A percentile compares a stretch with the other conserved stretches of the same genome.
These are phyloP conservation scores for Lepisosteus osseus DNA, from an alignment of 2,113 vertebrate species.

Conservation along the genomic window DNA sequence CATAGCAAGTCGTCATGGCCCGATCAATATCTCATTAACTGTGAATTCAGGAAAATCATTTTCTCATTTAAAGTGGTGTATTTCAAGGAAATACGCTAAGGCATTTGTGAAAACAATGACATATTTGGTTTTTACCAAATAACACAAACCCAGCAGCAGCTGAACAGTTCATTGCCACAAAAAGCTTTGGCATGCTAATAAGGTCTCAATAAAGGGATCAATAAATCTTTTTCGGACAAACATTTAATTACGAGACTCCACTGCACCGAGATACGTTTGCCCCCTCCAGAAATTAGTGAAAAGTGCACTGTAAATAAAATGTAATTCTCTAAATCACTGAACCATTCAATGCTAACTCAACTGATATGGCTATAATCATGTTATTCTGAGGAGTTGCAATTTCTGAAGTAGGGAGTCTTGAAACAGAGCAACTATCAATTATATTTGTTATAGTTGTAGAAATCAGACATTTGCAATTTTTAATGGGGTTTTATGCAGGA, in stretches of 20 bases:
- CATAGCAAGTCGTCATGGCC: conserved; percentile 3
- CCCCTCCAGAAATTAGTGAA: conserved; percentile 13
- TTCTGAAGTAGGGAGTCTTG: background rate
- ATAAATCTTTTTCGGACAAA: conserved; percentile 12
- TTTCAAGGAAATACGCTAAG: conserved; percentile 3
- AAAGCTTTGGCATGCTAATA: conserved; percentile 2
- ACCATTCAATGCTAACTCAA: background rate
- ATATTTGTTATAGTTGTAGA: background rate
- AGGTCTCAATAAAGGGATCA: conserved; percentile 12
- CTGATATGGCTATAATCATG: conserved; percentile 1
- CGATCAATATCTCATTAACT: conserved; percentile 21
- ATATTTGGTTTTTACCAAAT: conserved; percentile 6
- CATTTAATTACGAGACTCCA: conserved; percentile 19
- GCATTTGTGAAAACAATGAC: background rate
- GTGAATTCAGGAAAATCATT: conserved; percentile 4
- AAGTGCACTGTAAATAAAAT: conserved; percentile 20
- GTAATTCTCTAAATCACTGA: conserved; percentile 6
- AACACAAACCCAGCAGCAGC: background rate
- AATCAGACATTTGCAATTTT: background rate
- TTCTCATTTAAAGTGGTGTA: background rate
- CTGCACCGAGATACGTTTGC: background rate
- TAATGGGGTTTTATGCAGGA: background rate
- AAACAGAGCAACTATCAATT: background rate
- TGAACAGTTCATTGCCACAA: background rate
- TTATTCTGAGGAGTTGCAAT: conserved; percentile 8